These are phyloP conservation scores for Zenarchopterus dispar DNA, from an alignment of 2,797 vertebrate species.

Conservation along the genomic window DNA sequence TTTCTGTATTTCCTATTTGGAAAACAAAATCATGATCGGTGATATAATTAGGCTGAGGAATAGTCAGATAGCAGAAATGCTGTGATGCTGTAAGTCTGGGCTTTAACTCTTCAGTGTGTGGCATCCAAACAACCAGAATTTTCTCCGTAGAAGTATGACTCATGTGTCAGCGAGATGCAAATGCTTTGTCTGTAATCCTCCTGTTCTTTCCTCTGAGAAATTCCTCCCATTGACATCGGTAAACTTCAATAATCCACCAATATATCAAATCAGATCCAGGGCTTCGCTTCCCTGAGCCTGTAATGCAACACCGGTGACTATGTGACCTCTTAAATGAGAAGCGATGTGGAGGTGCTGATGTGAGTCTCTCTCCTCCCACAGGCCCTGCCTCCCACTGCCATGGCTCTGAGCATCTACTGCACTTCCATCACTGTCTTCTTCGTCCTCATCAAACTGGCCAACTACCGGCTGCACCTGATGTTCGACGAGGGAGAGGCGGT, in stretches of 20 bases:
- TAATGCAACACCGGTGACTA: neutral
- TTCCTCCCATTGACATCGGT: slow-evolving; percentile 24
- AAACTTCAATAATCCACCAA: slow-evolving; percentile 30
- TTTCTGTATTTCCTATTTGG: slow-evolving; percentile 24
- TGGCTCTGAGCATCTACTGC: slow-evolving; percentile 94
- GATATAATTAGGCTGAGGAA: neutral
- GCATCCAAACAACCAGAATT: slow-evolving; percentile 16
- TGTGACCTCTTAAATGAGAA: slow-evolving; percentile 9
- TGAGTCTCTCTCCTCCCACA: slow-evolving; percentile 57
- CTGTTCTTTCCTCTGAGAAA: slow-evolving; percentile 6
- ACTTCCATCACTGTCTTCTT: slow-evolving; percentile 91
- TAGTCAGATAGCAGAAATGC: neutral
- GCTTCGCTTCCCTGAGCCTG: slow-evolving; percentile 13
- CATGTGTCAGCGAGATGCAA: slow-evolving; percentile 29
- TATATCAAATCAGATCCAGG: slow-evolving; percentile 27
- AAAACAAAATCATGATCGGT: slow-evolving; percentile 18
- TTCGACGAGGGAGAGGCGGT: slow-evolving; percentile 91
- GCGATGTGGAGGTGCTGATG: neutral
- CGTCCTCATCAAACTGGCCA: slow-evolving; percentile 91
- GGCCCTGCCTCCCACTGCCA: slow-evolving; percentile 91
- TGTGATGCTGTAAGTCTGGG: neutral
- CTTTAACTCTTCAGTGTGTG: neutral
- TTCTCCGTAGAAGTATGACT: slow-evolving; percentile 25
- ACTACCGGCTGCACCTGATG: slow-evolving; percentile 95
- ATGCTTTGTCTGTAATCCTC: slow-evolving; percentile 33